Evolutionary conservation across 2,888 invertebrate genomes (phyloP).

Genomic region (Pandemis cinnamomeana): DNA sequence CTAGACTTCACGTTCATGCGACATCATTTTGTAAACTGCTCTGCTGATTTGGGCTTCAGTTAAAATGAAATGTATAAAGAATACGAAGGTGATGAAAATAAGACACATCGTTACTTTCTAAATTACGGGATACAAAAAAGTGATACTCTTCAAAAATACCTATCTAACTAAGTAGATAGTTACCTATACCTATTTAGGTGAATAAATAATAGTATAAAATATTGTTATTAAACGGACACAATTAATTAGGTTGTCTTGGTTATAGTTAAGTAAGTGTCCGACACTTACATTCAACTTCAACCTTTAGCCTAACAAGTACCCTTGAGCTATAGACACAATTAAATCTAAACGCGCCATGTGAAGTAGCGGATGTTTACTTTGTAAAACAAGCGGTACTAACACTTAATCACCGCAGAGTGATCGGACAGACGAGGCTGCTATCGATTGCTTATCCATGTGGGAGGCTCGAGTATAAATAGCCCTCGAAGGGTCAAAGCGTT

Average conservation of each 20-base stretch:
- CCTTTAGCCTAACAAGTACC: neutral
- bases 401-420: slow-evolving; percentile 32
- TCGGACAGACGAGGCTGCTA: slow-evolving; percentile 44
- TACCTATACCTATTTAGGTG: too few species aligned
- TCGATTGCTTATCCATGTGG: slow-evolving; percentile 54
- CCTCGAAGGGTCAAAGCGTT: slow-evolving; percentile 50
- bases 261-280: too few species aligned
- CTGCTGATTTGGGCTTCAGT: slow-evolving; percentile 9
- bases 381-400: slow-evolving; percentile 29
- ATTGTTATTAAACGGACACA: too few species aligned
- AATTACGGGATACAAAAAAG: neutral
- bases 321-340: slow-evolving; percentile 12
- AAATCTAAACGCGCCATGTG: slow-evolving; percentile 7
- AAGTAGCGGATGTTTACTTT: slow-evolving; percentile 36
- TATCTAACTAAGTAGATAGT: too few species aligned
- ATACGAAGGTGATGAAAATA: neutral
- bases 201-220: too few species aligned
- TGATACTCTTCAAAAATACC: too few species aligned
- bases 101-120: neutral
- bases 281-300: neutral
- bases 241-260: too few species aligned
- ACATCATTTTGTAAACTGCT: slow-evolving; percentile 2
- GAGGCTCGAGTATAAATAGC: slow-evolving; percentile 55
- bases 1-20: slow-evolving; percentile 24
- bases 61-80: too few species aligned